Evolutionary conservation across 1,140 invertebrate species (phyloP).

Genomic region (Trypoxylus dichotomus): DNA sequence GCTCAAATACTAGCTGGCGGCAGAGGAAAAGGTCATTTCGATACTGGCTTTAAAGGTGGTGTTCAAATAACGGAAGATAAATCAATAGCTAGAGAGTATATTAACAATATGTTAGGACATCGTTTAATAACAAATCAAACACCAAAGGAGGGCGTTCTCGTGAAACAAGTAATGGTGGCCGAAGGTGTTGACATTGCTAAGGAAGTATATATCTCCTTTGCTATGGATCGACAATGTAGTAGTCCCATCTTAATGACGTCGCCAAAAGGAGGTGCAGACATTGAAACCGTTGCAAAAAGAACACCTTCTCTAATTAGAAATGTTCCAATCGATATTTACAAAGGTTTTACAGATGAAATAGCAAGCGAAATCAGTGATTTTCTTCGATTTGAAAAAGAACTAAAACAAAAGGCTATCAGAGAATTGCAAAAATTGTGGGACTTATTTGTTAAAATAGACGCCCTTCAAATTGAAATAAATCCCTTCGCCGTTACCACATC

Average conservation of each 20-base stretch:
- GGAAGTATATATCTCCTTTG: neutral
- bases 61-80: neutral
- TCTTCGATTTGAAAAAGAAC: neutral
- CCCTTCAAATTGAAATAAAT: conserved; percentile 79
- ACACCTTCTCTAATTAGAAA: neutral
- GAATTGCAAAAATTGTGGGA: conserved; percentile 20
- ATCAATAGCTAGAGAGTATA: neutral
- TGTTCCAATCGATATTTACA: conserved; percentile 10
- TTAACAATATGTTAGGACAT: conserved; percentile 6
- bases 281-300: conserved; percentile 1
- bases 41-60: neutral
- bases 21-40: conserved; percentile 1
- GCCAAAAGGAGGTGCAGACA: neutral
- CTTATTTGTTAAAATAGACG: conserved; percentile 32
- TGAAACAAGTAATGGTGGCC: neutral
- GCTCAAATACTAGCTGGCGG: conserved; percentile 12
- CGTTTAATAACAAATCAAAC: conserved; percentile 23
- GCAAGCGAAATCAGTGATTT: neutral
- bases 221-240: neutral
- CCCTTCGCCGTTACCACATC: conserved; percentile 89
- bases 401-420: neutral
- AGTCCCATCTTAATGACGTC: neutral
- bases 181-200: neutral
- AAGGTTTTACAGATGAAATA: neutral
- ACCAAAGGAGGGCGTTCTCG: neutral